Percentiles rank a stretch among this genome's conserved stretches.
Conservation (phyloP, 2,797 vertebrate species). For the Bovichtus diacanthus region DNA sequence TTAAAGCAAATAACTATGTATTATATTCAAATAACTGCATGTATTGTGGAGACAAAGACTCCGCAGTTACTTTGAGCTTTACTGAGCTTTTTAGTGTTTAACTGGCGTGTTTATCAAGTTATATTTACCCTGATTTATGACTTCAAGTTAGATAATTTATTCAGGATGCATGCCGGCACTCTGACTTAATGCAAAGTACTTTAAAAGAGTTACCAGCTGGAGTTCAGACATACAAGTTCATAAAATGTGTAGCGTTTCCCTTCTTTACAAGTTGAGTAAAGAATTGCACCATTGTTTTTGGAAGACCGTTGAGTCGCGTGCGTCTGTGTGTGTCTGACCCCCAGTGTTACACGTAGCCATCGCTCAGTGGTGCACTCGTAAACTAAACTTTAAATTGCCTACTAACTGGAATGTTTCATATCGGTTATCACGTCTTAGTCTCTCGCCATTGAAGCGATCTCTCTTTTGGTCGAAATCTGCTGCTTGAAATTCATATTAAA, state of each 20-base stretch:
- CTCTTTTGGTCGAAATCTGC: not conserved
- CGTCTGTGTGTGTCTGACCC: slow-evolving; percentile 2
- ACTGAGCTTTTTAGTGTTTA: not conserved
- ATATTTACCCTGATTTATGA: no score
- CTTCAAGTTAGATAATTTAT: not conserved
- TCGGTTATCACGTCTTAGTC: not conserved
- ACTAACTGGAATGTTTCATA: not conserved
- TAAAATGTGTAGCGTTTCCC: slow-evolving; percentile 35
- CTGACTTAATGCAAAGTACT: slow-evolving; percentile 12
- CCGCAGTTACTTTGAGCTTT: not conserved
- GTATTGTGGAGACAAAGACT: not conserved
- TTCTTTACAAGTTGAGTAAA: not conserved
- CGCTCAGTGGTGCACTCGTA: accelerated
- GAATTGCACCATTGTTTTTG: slow-evolving; percentile 47
- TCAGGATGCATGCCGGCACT: not conserved
- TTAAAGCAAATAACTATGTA: no score
- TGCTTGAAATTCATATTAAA: slow-evolving; percentile 9
- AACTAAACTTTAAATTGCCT: not conserved
- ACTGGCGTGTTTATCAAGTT: no score
- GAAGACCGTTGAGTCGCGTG: slow-evolving; percentile 8
- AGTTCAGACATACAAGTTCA: slow-evolving; percentile 20
- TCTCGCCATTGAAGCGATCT: not conserved
- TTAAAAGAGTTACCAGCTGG: not conserved
- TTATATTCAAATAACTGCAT: not conserved
- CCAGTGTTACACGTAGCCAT: slow-evolving; percentile 10